phyloP scores from a whole-genome alignment of 1,140 invertebrate species.

The Achatina immaculata region DNA sequence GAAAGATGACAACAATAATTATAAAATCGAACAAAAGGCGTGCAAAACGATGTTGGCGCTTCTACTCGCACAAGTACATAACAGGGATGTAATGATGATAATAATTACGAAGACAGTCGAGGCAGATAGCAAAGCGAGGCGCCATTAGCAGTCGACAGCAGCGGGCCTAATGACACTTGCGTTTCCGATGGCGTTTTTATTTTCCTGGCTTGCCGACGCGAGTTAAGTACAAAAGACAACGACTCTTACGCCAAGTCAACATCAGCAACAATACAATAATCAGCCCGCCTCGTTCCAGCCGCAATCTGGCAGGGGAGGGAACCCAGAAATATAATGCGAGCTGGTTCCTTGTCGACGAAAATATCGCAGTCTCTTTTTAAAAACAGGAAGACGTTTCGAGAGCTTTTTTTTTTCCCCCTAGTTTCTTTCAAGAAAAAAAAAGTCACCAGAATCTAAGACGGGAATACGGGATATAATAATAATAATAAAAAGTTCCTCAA shows the following conservation, averaged over 20 bases:
- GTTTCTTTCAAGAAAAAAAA: too few species aligned
- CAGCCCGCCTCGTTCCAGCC: not conserved
- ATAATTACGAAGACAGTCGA: conserved; percentile 20
- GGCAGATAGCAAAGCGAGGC: not conserved
- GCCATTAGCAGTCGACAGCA: conserved; percentile 27
- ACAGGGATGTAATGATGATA: conserved; percentile 15
- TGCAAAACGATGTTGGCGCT: not conserved
- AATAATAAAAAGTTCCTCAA: not conserved
- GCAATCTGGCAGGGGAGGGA: not conserved
- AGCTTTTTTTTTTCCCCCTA: not conserved
- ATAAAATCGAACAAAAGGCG: conserved; percentile 1
- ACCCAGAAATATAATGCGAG: not conserved
- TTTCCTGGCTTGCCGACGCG: not conserved
- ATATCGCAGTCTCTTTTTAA: not conserved
- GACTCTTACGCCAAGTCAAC: conserved; percentile 2
- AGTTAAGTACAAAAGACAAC: conserved; percentile 19
- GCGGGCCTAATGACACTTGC: conserved; percentile 29
- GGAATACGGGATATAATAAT: not conserved
- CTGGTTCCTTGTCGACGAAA: not conserved
- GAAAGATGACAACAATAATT: conserved; percentile 3
- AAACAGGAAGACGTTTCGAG: not conserved
- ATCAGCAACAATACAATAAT: conserved; percentile 15
- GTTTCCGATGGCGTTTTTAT: conserved; percentile 25
- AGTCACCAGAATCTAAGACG: not conserved
- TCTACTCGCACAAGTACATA: conserved; percentile 1